Conservation (phyloP, 2,888 invertebrate species). For the Polyommatus icarus region DNA sequence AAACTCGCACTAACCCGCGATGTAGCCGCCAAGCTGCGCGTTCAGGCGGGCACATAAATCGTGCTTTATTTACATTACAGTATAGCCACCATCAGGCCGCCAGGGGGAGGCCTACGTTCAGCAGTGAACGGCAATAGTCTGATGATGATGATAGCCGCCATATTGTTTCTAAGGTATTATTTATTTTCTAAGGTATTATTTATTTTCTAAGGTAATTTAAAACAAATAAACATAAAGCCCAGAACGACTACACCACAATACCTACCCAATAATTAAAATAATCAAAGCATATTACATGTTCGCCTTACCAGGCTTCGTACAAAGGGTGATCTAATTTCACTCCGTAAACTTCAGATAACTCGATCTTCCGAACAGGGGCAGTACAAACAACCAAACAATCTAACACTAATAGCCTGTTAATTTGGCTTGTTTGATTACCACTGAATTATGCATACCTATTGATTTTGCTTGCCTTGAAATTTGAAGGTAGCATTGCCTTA, state of each 20-base stretch:
- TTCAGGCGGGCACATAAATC: no score
- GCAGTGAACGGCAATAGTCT: no score
- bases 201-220: background rate
- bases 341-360: slow-evolving; percentile 26
- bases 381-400: slow-evolving; percentile 22
- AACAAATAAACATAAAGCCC: background rate
- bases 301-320: slow-evolving; percentile 18
- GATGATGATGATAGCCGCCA: background rate
- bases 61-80: no score
- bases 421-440: background rate
- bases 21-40: no score
- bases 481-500: background rate
- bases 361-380: background rate
- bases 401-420: slow-evolving; percentile 13
- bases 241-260: background rate
- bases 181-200: no score
- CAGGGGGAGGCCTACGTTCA: no score
- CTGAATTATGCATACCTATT: background rate
- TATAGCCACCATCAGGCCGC: no score
- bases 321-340: slow-evolving; percentile 26
- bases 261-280: background rate
- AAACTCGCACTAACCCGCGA: no score
- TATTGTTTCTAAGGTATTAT: background rate
- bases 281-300: slow-evolving; percentile 14
- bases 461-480: background rate